Conservation (phyloP, 2,888 invertebrate species). For the Cryptophagus acutangulus region DNA sequence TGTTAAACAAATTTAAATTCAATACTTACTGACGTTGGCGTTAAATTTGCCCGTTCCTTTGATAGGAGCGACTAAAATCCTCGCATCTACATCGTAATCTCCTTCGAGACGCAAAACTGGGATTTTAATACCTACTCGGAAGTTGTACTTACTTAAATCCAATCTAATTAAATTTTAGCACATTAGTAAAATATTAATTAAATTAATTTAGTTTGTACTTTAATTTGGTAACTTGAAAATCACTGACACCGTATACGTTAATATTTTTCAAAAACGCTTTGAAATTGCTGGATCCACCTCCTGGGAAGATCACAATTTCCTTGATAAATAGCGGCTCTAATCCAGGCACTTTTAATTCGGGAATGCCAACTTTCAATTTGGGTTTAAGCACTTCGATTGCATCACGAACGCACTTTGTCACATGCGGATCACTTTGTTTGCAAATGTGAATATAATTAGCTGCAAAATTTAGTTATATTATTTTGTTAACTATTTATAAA, state of each 20-base stretch:
- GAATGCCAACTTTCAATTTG: conserved; percentile 43
- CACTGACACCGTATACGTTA: conserved; percentile 39
- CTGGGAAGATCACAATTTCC: conserved; percentile 11
- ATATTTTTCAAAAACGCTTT: conserved; percentile 15
- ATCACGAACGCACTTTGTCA: conserved; percentile 40
- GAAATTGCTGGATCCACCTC: conserved; percentile 9
- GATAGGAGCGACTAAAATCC: conserved; percentile 59
- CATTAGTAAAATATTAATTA: conserved; percentile 2
- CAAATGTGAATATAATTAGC: conserved; percentile 41
- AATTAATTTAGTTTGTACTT: conserved; percentile 35
- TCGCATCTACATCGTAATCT: conserved; percentile 63
- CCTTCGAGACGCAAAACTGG: conserved; percentile 58
- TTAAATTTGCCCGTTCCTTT: conserved; percentile 48
- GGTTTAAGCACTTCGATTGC: conserved; percentile 40
- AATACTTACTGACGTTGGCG: conserved; percentile 55
- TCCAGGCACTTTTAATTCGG: conserved; percentile 52
- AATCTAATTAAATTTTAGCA: conserved; percentile 44
- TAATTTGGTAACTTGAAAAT: conserved; percentile 52
- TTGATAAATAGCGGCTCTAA: conserved; percentile 53
- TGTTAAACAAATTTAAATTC: not conserved
- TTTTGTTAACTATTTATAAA: not conserved
- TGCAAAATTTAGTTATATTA: conserved; percentile 13
- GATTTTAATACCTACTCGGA: conserved; percentile 57
- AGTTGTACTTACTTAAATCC: conserved; percentile 57
- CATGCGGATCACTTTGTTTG: conserved; percentile 37